These are phyloP conservation scores for Misgurnus anguillicaudatus DNA, from an alignment of 2,113 vertebrate species.

Conservation along the genomic window DNA sequence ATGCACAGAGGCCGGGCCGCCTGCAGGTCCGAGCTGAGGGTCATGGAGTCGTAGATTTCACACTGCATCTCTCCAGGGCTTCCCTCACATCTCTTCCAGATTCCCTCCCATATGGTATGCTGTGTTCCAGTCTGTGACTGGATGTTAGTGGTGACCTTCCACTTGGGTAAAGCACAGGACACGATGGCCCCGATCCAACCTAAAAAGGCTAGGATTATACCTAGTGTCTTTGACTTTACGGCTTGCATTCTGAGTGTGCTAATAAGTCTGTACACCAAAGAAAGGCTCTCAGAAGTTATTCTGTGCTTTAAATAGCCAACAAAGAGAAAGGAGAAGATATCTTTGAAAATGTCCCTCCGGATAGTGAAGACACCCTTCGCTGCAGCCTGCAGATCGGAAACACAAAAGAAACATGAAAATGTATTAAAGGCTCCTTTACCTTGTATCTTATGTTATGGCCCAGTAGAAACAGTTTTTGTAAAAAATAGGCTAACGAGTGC, in stretches of 20 bases:
- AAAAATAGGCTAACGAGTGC: too few species aligned
- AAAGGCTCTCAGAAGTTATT: conserved; percentile 37
- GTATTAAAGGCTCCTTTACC: too few species aligned
- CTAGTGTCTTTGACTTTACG: conserved; percentile 85
- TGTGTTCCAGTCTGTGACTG: too few species aligned
- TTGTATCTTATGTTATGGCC: too few species aligned
- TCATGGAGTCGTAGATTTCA: conserved; percentile 85
- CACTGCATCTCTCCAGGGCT: conserved; percentile 86
- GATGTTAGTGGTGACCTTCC: too few species aligned
- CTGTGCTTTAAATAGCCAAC: conserved; percentile 41
- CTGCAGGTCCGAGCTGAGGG: conserved; percentile 85
- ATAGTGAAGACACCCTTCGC: conserved; percentile 29
- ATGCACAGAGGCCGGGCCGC: conserved; percentile 85
- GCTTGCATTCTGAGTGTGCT: conserved; percentile 71
- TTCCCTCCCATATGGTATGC: conserved; percentile 85
- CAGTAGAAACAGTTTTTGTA: too few species aligned
- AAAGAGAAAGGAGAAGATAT: conserved; percentile 65
- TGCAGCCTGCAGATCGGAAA: too few species aligned
- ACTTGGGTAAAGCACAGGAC: conserved; percentile 87
- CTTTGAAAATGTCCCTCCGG: conserved; percentile 10
- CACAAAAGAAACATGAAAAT: too few species aligned
- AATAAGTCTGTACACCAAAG: neutral
- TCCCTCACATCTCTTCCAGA: conserved; percentile 89
- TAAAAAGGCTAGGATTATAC: conserved; percentile 77
- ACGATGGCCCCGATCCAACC: conserved; percentile 83